phyloP scores from a whole-genome alignment of 2,113 vertebrate species.

The Coptodon rendalli region DNA sequence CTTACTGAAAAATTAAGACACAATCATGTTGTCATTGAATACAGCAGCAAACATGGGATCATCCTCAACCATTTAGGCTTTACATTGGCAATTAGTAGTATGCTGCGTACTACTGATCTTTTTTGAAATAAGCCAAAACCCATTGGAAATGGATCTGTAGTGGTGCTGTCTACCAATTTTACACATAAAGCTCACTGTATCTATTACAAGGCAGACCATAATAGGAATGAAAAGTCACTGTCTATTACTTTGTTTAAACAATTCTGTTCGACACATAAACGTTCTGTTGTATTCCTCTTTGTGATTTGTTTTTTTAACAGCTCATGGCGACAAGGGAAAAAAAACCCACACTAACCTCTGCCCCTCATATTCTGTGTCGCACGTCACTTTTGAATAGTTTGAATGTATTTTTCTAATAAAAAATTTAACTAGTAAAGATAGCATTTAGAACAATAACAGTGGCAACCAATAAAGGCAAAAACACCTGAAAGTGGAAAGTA shows the following conservation, averaged over 20 bases:
- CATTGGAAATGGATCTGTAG: neutral
- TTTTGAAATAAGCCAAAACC: neutral
- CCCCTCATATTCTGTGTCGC: neutral
- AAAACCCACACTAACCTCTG: fast-evolving
- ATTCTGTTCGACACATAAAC: neutral
- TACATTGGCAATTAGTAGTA: neutral
- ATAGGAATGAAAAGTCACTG: neutral
- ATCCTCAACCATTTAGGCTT: neutral
- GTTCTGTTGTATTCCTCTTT: neutral
- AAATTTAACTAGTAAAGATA: neutral
- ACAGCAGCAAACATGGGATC: neutral
- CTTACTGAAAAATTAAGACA: neutral
- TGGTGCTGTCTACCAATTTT: neutral
- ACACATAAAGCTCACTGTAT: neutral
- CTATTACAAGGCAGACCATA: neutral
- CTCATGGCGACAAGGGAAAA: neutral
- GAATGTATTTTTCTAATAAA: neutral
- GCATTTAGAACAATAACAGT: neutral
- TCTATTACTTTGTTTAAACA: neutral
- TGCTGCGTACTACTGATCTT: neutral
- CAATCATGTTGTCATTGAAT: neutral
- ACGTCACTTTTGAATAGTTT: neutral
- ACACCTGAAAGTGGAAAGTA: neutral
- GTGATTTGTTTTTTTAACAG: neutral
- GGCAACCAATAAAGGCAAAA: neutral